These are phyloP conservation scores for Acyrthosiphon pisum DNA, from an alignment of 1,140 invertebrate species.

Conservation along the genomic window DNA sequence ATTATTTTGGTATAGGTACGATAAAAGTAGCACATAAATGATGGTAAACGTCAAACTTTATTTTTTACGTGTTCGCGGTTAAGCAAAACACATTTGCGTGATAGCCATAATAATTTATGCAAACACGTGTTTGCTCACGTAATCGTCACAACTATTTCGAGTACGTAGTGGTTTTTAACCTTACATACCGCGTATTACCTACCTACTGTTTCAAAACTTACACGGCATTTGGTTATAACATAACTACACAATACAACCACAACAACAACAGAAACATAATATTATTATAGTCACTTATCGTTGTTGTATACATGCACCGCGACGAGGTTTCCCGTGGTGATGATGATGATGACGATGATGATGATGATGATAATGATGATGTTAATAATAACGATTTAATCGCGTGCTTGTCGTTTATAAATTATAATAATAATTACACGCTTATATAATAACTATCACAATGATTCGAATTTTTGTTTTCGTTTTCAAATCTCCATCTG, in stretches of 20 bases:
- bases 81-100: background rate
- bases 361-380: background rate
- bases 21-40: background rate
- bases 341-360: background rate
- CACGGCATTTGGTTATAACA: background rate
- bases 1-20: background rate
- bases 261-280: background rate
- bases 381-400: background rate
- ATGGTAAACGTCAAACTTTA: background rate
- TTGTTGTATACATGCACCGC: background rate
- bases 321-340: background rate
- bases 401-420: background rate
- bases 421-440: background rate
- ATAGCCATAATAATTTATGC: background rate
- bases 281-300: constrained; percentile 8
- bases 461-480: background rate
- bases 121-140: background rate
- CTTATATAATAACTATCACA: background rate
- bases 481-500: constrained; percentile 41
- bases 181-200: background rate
- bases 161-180: background rate
- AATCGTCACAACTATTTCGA: background rate
- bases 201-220: background rate
- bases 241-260: background rate
- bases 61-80: background rate